These are phyloP conservation scores for Hydrotaea cyrtoneurina DNA, from an alignment of 2,888 invertebrate genomes.

Conservation along the genomic window DNA sequence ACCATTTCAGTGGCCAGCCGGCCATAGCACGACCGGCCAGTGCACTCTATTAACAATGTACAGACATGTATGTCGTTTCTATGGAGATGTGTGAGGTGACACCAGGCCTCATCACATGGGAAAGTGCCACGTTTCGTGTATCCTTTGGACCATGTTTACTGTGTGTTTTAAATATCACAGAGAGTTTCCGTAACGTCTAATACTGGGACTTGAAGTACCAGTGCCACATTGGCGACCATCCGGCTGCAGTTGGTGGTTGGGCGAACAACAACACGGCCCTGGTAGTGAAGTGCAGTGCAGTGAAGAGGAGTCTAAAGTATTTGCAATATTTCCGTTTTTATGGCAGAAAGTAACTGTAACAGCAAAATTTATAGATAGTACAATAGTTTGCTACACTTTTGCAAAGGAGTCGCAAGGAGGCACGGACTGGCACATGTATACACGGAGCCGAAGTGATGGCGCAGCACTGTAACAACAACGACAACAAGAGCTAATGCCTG, in stretches of 20 bases:
- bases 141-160: conserved; percentile 27
- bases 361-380: conserved; percentile 5
- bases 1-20: conserved; percentile 21
- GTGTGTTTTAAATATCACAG: background rate
- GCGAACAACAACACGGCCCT: background rate
- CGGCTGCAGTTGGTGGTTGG: background rate
- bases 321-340: conserved; percentile 58
- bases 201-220: too few relatives aligned
- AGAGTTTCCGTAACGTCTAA: conserved; percentile 19
- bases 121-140: conserved; percentile 46
- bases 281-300: too few relatives aligned
- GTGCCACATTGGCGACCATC: too few relatives aligned
- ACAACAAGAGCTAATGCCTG: conserved; percentile 35
- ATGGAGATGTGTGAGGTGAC: background rate
- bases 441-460: background rate
- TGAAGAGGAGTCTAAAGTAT: conserved; percentile 41
- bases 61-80: background rate
- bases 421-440: background rate
- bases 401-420: background rate
- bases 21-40: conserved; percentile 18
- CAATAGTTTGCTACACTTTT: background rate
- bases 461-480: background rate
- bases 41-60: conserved; percentile 65
- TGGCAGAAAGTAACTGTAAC: conserved; percentile 43
- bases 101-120: background rate